phyloP scores from a whole-genome alignment of 1,140 invertebrate genomes.

The Lepeophtheirus salmonis region DNA sequence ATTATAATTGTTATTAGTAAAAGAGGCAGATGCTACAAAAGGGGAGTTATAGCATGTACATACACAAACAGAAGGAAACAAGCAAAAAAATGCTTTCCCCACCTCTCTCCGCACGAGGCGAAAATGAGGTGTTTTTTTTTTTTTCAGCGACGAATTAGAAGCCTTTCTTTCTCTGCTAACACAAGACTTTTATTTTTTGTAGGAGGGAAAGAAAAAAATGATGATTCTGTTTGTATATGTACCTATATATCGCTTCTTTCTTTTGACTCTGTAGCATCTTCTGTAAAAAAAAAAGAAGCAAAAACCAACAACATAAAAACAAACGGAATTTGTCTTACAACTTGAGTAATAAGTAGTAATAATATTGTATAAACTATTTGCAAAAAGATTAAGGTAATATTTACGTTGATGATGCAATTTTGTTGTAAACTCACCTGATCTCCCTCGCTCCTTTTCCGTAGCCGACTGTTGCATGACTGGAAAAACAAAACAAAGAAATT shows the following conservation, averaged over 20 bases:
- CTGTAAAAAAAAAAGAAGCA: neutral
- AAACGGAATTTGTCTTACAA: no score
- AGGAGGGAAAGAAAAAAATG: no score
- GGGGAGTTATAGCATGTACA: neutral
- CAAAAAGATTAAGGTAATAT: neutral
- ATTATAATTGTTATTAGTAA: no score
- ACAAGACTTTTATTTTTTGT: neutral
- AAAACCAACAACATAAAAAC: no score
- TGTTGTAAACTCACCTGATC: constrained; percentile 13
- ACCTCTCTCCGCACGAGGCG: neutral
- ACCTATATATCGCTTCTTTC: neutral
- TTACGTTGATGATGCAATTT: neutral
- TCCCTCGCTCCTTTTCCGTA: constrained; percentile 12
- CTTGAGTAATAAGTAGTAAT: neutral
- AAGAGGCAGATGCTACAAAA: neutral
- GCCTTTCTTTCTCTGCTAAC: no score
- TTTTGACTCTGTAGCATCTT: neutral
- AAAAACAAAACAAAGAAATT: constrained; percentile 8
- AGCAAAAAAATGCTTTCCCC: neutral
- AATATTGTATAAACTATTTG: neutral
- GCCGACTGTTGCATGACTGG: constrained; percentile 17
- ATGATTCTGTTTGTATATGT: neutral
- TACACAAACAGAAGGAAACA: neutral
- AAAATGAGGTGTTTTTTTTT: no score
- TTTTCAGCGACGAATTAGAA: neutral